Percentiles rank a stretch among this genome's conserved stretches.
phyloP scores from a whole-genome alignment of 2,797 vertebrate species.

The Cheracebus regulus region DNA sequence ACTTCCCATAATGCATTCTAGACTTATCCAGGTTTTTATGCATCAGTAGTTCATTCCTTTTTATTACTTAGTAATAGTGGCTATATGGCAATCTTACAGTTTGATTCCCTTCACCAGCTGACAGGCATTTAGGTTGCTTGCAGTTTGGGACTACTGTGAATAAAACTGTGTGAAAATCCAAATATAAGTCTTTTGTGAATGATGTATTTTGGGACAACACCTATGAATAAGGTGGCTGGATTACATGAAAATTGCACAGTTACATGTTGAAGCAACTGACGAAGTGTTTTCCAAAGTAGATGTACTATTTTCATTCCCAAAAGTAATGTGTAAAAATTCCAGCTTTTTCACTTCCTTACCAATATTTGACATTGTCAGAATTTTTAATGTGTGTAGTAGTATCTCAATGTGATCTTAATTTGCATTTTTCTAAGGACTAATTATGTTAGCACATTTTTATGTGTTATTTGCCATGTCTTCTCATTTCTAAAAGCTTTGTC shows the following conservation, averaged over 20 bases:
- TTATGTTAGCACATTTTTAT: not conserved
- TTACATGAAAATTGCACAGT: not conserved
- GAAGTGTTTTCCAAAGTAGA: not conserved
- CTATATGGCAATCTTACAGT: not conserved
- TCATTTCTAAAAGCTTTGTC: not conserved
- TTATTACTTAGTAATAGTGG: not conserved
- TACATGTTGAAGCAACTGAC: not conserved
- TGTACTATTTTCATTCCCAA: not conserved
- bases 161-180: not conserved
- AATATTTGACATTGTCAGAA: not conserved
- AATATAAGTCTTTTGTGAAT: not conserved
- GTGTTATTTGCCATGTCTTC: not conserved
- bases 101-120: not conserved
- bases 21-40: not conserved
- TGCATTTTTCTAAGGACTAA: not conserved
- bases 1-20: not conserved
- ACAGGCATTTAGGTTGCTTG: not conserved
- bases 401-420: not conserved
- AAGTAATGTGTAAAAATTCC: not conserved
- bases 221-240: not conserved
- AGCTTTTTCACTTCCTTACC: not conserved
- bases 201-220: slow-evolving; percentile 7
- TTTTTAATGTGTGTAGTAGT: not conserved
- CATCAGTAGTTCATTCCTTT: not conserved
- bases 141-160: not conserved